phyloP scores from a whole-genome alignment of 2,888 invertebrate genomes.

The Mayetiola destructor region DNA sequence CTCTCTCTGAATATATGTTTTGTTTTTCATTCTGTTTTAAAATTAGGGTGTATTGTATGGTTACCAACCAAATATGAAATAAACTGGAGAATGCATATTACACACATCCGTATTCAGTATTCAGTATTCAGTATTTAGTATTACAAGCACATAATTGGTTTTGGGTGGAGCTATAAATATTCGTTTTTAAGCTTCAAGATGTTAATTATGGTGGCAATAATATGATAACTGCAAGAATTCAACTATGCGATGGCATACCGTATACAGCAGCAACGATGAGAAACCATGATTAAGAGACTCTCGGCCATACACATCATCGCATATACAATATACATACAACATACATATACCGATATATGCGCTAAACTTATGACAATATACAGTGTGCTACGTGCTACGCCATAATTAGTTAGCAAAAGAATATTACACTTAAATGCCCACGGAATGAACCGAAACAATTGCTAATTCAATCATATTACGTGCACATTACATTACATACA shows the following conservation, averaged over 20 bases:
- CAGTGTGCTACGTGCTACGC: conserved; percentile 6
- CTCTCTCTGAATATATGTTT: no score
- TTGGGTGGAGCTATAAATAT: conserved; percentile 12
- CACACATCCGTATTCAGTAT: no score
- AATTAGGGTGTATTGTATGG: no score
- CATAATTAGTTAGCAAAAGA: background rate
- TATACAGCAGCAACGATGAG: background rate
- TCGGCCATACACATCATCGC: no score
- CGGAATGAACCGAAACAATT: conserved; percentile 9
- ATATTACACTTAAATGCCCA: conserved; percentile 10
- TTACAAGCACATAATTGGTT: conserved; percentile 4
- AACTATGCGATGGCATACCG: background rate
- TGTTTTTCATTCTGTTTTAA: no score
- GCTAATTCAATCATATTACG: conserved; percentile 2
- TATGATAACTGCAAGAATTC: background rate
- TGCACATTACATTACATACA: conserved; percentile 1
- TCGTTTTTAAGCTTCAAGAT: background rate
- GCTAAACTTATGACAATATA: background rate
- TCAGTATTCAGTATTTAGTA: background rate
- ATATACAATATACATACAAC: no score
- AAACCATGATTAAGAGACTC: no score
- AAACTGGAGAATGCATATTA: no score
- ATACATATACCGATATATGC: no score
- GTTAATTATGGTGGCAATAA: conserved; percentile 3
- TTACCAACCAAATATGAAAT: no score